These are phyloP conservation scores for Melanerpes aurifrons DNA, from an alignment of 2,113 vertebrate genomes.

Conservation along the genomic window DNA sequence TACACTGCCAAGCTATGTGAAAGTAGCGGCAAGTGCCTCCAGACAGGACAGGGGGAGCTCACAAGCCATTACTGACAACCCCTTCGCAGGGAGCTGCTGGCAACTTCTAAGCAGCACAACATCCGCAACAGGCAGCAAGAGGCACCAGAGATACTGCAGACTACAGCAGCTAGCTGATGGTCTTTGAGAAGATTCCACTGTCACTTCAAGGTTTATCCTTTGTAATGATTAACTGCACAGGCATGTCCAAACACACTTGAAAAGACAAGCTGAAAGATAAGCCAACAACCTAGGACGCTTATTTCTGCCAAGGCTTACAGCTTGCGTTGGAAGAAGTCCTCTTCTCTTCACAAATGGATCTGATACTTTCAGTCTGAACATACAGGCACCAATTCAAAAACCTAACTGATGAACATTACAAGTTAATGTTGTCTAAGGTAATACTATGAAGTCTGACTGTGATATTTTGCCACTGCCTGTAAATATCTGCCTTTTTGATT, in stretches of 20 bases:
- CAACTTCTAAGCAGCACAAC: background rate
- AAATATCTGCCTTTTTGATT: slow-evolving; percentile 26
- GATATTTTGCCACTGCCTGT: background rate
- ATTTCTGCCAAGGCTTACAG: background rate
- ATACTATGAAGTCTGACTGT: background rate
- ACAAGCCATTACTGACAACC: rapidly evolving
- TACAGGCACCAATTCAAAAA: background rate
- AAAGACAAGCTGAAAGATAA: slow-evolving; percentile 9
- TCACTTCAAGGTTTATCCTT: background rate
- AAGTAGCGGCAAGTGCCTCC: background rate
- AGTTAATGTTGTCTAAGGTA: background rate
- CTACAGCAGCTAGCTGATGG: background rate
- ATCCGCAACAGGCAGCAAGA: background rate
- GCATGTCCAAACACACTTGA: background rate
- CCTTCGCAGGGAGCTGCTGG: background rate
- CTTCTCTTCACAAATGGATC: background rate
- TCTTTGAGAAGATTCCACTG: background rate
- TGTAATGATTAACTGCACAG: background rate
- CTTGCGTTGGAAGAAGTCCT: background rate
- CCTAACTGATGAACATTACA: background rate
- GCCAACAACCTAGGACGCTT: background rate
- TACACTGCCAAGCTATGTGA: background rate
- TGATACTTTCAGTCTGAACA: background rate
- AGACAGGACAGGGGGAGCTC: background rate
- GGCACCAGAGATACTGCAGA: background rate